Evolutionary conservation across 2,888 invertebrate genomes (phyloP).

Genomic region (Lymantria monacha): DNA sequence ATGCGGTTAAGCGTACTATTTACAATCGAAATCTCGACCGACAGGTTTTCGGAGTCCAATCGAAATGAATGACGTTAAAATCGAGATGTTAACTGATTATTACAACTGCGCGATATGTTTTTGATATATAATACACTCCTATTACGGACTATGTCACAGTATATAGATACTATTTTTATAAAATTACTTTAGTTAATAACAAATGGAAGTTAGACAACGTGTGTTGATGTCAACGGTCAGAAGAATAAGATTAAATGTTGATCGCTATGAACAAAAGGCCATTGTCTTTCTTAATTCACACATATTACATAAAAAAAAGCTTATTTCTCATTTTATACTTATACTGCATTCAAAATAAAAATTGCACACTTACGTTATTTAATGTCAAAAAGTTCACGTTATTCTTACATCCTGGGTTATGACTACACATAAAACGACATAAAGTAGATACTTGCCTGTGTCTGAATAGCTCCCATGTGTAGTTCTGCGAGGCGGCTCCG

Average conservation of each 20-base stretch:
- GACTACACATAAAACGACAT: not conserved
- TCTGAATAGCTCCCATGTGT: conserved; percentile 79
- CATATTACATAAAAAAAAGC: conserved; percentile 36
- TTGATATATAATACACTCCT: not conserved
- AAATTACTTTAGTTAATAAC: conserved; percentile 13
- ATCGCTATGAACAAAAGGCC: conserved; percentile 72
- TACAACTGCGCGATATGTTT: conserved; percentile 38
- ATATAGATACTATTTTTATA: not conserved
- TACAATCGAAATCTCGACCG: conserved; percentile 65
- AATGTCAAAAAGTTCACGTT: too few species aligned
- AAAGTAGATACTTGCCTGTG: conserved; percentile 74
- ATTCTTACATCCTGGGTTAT: too few species aligned
- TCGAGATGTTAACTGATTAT: conserved; percentile 45
- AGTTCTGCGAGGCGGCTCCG: conserved; percentile 84
- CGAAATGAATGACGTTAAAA: conserved; percentile 64
- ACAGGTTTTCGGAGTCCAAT: conserved; percentile 66
- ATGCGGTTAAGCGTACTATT: conserved; percentile 63
- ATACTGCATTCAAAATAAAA: too few species aligned
- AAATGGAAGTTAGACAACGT: conserved; percentile 35
- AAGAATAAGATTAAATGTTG: conserved; percentile 59
- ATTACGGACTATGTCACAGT: not conserved
- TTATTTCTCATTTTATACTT: conserved; percentile 10
- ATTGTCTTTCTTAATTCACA: conserved; percentile 74
- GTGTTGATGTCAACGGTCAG: conserved; percentile 52
- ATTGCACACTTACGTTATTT: too few species aligned